Evolutionary conservation across 2,888 invertebrate species (phyloP), one percentile per base, ranked within the genome.

Genomic region (Pocota personata): DNA sequence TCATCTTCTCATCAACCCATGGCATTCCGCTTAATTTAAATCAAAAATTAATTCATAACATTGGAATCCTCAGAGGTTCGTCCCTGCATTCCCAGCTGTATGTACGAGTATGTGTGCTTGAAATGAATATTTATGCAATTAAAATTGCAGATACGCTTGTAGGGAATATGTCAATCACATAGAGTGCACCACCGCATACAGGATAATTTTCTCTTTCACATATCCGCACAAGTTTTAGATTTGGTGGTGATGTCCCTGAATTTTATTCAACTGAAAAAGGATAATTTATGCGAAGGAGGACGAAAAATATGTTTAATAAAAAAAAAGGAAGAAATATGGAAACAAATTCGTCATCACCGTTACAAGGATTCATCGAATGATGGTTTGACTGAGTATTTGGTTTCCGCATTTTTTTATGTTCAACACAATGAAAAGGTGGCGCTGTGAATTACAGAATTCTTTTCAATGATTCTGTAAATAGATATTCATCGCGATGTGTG

Each of bases 111-210:
- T 35, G 64, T 66, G 40, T 72, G 52, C 46, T 80, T 84, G 88
- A 88, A 87, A 87, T 89, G 89, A 89, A 89, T 90, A 89, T 90
- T 90, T 90, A 90, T 90, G 90, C 90, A 90, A 90, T 90, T 90
- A 90, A 90, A 90, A 90, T 90, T 90, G 90, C 89, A 90, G 90
- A 90, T 90, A 86, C 72, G 82, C 43, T 86, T 72, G 80, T 76
- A 76, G 80, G 60, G 86, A 82, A 76, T 76, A 86, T 71, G 76
- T 82, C 86, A 86, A 86, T 82, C 76, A 60, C 76, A 82, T 60
- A 60, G 71, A 82, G 82, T 86, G 82, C 76, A 80, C 71, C 62
- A 60, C 76, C 72, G 30, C 57, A 62, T 69, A 43, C 57, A 66
- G 57, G 76, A 50, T 16, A 16, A 50, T 35, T 30, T 48, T 37